Evolutionary conservation across 1,140 invertebrate genomes (phyloP).

Genomic region (Leptinotarsa defecta): DNA sequence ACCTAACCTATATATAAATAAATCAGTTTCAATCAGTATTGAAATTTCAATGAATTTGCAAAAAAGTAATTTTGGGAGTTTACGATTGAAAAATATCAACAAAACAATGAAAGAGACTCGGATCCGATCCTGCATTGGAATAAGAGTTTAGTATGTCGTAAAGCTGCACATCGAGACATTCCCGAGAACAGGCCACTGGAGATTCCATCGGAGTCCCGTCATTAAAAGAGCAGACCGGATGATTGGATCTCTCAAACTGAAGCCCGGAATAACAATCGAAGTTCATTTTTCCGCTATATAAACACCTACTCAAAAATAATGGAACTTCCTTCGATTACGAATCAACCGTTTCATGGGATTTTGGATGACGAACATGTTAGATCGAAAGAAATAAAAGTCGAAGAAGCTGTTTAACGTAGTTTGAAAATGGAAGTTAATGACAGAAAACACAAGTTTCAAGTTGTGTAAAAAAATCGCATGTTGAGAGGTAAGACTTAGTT

Average conservation of each 20-base stretch:
- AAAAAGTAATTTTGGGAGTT: no score
- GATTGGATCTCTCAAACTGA: constrained; percentile 43
- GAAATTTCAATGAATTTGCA: no score
- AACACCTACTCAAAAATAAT: constrained; percentile 47
- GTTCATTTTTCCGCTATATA: constrained; percentile 45
- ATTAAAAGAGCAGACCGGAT: constrained; percentile 46
- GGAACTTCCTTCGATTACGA: constrained; percentile 28
- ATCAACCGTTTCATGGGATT: constrained; percentile 9
- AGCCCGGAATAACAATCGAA: constrained; percentile 46
- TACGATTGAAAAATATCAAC: no score
- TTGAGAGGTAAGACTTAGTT: no score
- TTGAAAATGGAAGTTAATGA: not conserved
- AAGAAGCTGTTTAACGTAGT: not conserved
- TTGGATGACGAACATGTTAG: not conserved
- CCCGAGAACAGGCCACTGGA: constrained; percentile 36
- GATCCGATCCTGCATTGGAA: not conserved
- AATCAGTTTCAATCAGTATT: no score
- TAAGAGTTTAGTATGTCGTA: constrained; percentile 29
- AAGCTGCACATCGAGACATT: constrained; percentile 36
- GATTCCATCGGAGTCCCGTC: constrained; percentile 40
- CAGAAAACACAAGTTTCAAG: not conserved
- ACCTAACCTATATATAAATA: no score
- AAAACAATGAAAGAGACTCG: no score
- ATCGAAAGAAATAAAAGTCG: not conserved
- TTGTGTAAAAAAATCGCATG: no score